phyloP scores from a whole-genome alignment of 2,888 invertebrate species.

The Trissoscelio sp. region DNA sequence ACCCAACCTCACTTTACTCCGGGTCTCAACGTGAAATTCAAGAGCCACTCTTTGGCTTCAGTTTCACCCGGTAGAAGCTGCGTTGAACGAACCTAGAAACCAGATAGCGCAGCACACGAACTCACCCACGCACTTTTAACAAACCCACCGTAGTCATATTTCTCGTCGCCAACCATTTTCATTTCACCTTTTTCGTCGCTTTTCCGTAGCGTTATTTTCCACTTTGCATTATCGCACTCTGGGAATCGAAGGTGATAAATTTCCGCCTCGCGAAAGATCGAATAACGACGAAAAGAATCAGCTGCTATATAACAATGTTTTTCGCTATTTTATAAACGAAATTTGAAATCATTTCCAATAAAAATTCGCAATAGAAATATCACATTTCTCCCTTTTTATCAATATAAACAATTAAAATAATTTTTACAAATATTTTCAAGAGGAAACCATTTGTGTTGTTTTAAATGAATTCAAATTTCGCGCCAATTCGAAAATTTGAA shows the following conservation, averaged over 20 bases:
- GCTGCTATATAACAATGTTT: too few species aligned
- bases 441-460: too few species aligned
- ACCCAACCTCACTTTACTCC: conserved; percentile 74
- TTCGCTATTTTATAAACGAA: too few species aligned
- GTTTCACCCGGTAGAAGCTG: conserved; percentile 75
- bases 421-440: too few species aligned
- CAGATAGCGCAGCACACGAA: conserved; percentile 72
- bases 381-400: too few species aligned
- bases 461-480: too few species aligned
- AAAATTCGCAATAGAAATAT: too few species aligned
- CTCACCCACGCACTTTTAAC: conserved; percentile 72
- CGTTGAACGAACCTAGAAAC: conserved; percentile 71
- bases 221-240: conserved; percentile 20
- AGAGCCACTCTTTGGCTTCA: conserved; percentile 80
- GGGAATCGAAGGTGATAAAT: conserved; percentile 4
- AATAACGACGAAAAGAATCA: conserved; percentile 1
- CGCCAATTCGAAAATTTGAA: too few species aligned
- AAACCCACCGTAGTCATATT: conserved; percentile 50
- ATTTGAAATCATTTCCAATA: too few species aligned
- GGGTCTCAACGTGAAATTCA: conserved; percentile 78
- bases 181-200: conserved; percentile 33
- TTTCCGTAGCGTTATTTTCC: conserved; percentile 34
- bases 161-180: conserved; percentile 43
- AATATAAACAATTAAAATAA: too few species aligned
- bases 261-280: not conserved